Evolutionary conservation across 2,888 invertebrate genomes (phyloP).

Genomic region (Electrophaes corylata): DNA sequence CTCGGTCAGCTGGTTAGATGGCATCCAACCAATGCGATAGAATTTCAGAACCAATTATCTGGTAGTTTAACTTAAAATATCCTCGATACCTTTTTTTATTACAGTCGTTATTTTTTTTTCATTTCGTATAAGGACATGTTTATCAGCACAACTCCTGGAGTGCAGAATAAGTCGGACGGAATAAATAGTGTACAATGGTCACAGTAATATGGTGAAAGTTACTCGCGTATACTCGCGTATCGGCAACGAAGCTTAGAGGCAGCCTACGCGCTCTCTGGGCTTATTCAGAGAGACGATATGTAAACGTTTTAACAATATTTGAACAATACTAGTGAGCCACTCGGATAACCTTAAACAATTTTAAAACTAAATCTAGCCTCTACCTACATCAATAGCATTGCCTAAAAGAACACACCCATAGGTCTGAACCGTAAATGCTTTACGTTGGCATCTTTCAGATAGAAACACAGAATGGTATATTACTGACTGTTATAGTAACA

Average conservation of each 20-base stretch:
- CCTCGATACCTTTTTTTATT: no score
- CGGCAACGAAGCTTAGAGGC: conserved; percentile 58
- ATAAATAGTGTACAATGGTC: conserved; percentile 64
- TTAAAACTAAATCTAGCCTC: no score
- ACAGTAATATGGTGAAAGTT: conserved; percentile 76
- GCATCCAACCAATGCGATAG: background rate
- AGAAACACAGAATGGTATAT: no score
- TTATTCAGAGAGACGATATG: conserved; percentile 39
- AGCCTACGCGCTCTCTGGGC: conserved; percentile 53
- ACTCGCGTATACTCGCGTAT: conserved; percentile 55
- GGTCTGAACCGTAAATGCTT: no score
- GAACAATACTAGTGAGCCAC: no score
- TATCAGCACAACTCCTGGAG: conserved; percentile 42
- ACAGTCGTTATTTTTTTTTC: background rate
- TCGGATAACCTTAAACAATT: no score
- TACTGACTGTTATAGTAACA: no score
- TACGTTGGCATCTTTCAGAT: no score
- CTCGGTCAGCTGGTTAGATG: conserved; percentile 1
- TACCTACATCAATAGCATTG: no score
- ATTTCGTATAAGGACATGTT: conserved; percentile 25
- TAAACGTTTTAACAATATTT: conserved; percentile 29
- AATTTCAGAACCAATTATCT: background rate
- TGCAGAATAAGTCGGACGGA: conserved; percentile 60
- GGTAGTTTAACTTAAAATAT: background rate
- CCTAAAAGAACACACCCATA: no score